Evolutionary conservation across 2,888 invertebrate genomes (phyloP).

Genomic region (Diadromus collaris): DNA sequence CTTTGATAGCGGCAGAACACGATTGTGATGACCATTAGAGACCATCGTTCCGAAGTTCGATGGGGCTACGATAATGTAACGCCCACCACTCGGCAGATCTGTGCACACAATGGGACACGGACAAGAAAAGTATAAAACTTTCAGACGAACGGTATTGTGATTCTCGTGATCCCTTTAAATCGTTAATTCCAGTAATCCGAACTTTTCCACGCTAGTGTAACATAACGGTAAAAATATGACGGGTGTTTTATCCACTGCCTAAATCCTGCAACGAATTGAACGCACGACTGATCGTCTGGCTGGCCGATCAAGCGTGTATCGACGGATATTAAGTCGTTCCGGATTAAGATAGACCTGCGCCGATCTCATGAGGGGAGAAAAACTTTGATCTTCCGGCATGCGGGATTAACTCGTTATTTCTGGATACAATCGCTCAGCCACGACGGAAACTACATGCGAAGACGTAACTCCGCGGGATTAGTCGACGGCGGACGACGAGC

Average conservation of each 20-base stretch:
- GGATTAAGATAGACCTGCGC: slow-evolving; percentile 68
- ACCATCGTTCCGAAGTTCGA: slow-evolving; percentile 32
- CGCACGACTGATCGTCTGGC: not conserved
- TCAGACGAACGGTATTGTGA: not conserved
- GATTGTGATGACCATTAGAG: slow-evolving; percentile 42
- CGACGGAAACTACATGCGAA: slow-evolving; percentile 7
- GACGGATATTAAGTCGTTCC: slow-evolving; percentile 71
- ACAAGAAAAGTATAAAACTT: slow-evolving; percentile 26
- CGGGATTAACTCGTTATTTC: slow-evolving; percentile 75
- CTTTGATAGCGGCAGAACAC: slow-evolving; percentile 35
- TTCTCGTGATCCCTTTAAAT: slow-evolving; percentile 34
- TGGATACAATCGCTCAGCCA: slow-evolving; percentile 34
- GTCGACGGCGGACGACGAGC: slow-evolving; percentile 68
- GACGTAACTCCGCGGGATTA: slow-evolving; percentile 48
- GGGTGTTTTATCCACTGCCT: slow-evolving; percentile 24
- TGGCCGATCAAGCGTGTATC: slow-evolving; percentile 37
- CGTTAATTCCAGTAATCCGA: slow-evolving; percentile 17
- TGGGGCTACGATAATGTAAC: slow-evolving; percentile 43
- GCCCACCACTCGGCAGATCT: not conserved
- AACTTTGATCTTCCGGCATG: slow-evolving; percentile 43
- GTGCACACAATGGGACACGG: not conserved
- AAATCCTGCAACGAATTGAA: slow-evolving; percentile 25
- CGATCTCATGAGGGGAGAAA: slow-evolving; percentile 61
- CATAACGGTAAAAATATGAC: slow-evolving; percentile 29
- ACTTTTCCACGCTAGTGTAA: slow-evolving; percentile 12